Base-by-base conservation (phyloP, 1,140 invertebrate species). In the Apis florea region DNA sequence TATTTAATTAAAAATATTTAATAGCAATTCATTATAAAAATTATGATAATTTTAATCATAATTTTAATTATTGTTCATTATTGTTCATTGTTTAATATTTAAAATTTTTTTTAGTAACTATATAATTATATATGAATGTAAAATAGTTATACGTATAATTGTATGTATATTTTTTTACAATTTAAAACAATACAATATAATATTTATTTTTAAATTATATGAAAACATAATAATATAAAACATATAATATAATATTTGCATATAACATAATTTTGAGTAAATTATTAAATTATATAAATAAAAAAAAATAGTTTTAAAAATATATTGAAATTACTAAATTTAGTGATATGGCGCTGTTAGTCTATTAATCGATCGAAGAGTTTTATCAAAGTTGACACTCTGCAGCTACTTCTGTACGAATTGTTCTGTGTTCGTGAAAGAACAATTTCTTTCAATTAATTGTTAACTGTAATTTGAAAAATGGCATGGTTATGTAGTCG, bases 401-500 rank as follows among this genome's bases (percentile, higher is more conserved):
- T 80, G 19, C 49, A 51, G 24, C 5, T 26, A 5, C 13, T 66
- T n/a, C 53, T 6, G 2, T 51, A 31, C 15, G 17, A 79, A 24
- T 72, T 70, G 59, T 83, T 58, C 31, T 79, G 81, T 72, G 53
- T 53, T 40, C 49, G n/a, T 26, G 54, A n/a, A 17, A 26, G 8
- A 53, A 51, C 31, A 13, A 15, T 53, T 26, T 21, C 12, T n/a
- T 64, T 77, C n/a, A 17, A 19, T 4, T 13, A 47, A n/a, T 2
- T 74, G 49, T 70, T 26, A 70, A 24, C 19, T n/a, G 17, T 40
- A 64, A 59, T 63, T 54, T 63, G 63, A 72, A 94, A 94, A 94
- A 95, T 95, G 95, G 95, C 95, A 92, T 94, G 94, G 79, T 91
- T 95, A 79, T 94, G 94, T 91, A 91, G 94, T 88, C 93, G 94